Base-by-base conservation (phyloP, 2,888 invertebrate species). In the Unio pictorum region DNA sequence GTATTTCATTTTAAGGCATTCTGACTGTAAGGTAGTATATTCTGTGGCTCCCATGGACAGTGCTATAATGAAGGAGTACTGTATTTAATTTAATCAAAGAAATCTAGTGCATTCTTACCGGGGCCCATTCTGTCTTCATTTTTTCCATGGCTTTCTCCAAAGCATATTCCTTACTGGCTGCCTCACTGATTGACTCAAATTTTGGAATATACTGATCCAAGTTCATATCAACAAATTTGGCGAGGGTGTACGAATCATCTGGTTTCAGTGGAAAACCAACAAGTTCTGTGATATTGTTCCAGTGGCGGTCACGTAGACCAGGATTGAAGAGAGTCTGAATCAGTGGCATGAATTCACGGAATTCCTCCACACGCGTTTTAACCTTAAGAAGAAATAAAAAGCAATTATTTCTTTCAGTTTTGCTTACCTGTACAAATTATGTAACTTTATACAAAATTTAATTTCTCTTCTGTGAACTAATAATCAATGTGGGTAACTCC, bases 151-250 rank as follows among this genome's bases (percentile, higher is more conserved):
- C 94, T 90, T 94, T 95, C 90, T 98, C 98, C 63, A 98, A 92
- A 86, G 95, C 96, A 88, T 95, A 97, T 90, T 98, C 98, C 90
- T 98, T 98, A 3, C 97, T 96, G 0, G 98, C 98, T 0, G 97
- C 95, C 89, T 98, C 97, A 6, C 97, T 96, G 82, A 98, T 97
- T 1, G 92, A 90, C 90, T 97, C 97, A 89, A 98, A 98, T 90
- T 95, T 95, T 0, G 95, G 92, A 66, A 90, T 94, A 87, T 95
- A 97, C 74, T 97, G 95, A 60, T 94, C 95, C 60, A 98, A 91
- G 64, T 96, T 95, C 89, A 96, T 95, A 87, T 97, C 97, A 64
- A 94, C 91, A 83, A 97, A 94, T 90, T 95, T 95, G 67, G 93
- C 94, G 55, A 98, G 91, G 0, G 96, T 95, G 77, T 96, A 91